Base-by-base conservation (phyloP, 2,113 vertebrate species). In the Cyanoderma ruficeps region DNA sequence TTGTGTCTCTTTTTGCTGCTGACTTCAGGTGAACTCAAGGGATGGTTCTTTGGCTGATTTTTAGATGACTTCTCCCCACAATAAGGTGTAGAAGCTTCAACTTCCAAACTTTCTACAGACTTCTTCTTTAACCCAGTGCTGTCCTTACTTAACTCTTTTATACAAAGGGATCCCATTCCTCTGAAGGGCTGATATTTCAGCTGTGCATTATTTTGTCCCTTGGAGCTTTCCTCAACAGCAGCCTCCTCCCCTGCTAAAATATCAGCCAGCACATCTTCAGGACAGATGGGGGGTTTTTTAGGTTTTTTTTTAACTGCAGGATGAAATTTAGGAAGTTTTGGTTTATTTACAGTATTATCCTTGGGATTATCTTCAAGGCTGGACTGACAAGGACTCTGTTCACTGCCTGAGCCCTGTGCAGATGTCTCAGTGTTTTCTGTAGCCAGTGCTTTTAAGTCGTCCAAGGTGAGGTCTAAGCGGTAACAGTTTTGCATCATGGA, bases 231-330 rank as follows among this genome's bases (percentile, higher is more conserved):
- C 24, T 98, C 93, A 6, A 86, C 95, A 30, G 91, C 91, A 53
- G 92, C 96, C 74, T 98, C 91, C 11, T 98, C 94, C 14, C 63
- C 98, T 44, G 90, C 94, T 93, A 99, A 96, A 95, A 99, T 94
- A 21, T 97, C 93, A 65, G 98, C 98, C 35, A 99, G 83, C 83
- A 99, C 98, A 49, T 99, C 98, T 44, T 99, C 98, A 17, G 99
- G 98, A n/a, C 56, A 96, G 70, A 96, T 97, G 19, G 23, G 1
- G 1, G 91, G 97, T 49, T 93, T 98, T 89, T 83, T 98, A 70
- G 80, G 9, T 46, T 46, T 55, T 52, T 49, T 49, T 57, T 49
- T 49, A 39, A 39, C 39, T 52, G 52, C 42, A 31, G 20, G 22
- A 25, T 10, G 17, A 47, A 27, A 28, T 25, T 31, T 27, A 18